phyloP scores from a whole-genome alignment of 2,888 invertebrate species.

The Augochlorella aurata region DNA sequence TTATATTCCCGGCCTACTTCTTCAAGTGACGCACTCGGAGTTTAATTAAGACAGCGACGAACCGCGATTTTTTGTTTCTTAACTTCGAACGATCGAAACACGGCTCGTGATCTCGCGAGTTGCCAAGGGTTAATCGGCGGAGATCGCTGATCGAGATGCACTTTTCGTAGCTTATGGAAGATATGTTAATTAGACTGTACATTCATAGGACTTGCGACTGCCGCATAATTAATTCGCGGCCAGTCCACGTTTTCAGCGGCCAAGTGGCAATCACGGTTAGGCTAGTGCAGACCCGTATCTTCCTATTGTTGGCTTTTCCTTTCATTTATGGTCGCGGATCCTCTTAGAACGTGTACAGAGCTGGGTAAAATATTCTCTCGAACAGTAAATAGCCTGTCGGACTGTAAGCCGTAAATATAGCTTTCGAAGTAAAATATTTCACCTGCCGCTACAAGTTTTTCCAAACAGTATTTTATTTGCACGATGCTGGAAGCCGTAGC shows the following conservation, averaged over 20 bases:
- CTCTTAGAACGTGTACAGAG: background rate
- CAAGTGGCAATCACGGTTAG: background rate
- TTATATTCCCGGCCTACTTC: background rate
- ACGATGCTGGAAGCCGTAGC: too few species aligned
- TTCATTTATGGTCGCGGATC: background rate
- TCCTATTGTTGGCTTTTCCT: background rate
- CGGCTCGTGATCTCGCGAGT: background rate
- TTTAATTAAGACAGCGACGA: slow-evolving; percentile 1
- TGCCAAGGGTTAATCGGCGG: background rate
- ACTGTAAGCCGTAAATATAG: too few species aligned
- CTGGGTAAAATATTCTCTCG: background rate
- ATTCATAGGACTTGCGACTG: slow-evolving; percentile 9
- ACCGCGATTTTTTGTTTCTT: background rate
- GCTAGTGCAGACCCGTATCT: background rate
- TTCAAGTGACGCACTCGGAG: background rate
- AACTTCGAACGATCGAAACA: background rate
- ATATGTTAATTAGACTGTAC: background rate
- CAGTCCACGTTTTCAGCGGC: background rate
- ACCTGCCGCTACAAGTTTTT: too few species aligned
- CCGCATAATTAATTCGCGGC: background rate
- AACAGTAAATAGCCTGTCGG: too few species aligned
- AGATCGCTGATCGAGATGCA: background rate
- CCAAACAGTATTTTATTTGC: too few species aligned
- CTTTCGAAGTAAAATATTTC: too few species aligned
- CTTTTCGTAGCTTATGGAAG: background rate